These are phyloP conservation scores for Ibycter americanus DNA, from an alignment of 2,797 vertebrate species.

Conservation along the genomic window DNA sequence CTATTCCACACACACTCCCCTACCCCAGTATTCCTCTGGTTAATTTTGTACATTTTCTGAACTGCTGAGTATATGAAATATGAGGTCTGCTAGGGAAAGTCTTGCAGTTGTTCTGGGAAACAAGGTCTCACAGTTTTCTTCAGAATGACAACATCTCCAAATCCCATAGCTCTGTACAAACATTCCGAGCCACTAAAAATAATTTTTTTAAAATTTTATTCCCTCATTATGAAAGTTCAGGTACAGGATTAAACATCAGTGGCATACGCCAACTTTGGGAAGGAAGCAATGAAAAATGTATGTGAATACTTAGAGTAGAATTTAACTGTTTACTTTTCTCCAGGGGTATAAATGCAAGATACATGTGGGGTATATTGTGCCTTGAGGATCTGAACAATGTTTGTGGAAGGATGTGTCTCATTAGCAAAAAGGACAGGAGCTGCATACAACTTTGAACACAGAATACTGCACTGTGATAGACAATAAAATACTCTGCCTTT, in stretches of 20 bases:
- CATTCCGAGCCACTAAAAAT: background rate
- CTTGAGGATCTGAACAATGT: background rate
- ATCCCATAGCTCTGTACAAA: background rate
- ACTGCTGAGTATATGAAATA: constrained; percentile 43
- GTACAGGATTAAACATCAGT: constrained; percentile 1
- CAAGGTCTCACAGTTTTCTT: background rate
- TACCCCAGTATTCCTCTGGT: background rate
- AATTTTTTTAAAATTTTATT: background rate
- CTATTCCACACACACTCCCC: fast-evolving
- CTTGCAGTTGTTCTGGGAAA: constrained; percentile 23
- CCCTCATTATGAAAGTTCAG: background rate
- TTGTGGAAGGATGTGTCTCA: background rate
- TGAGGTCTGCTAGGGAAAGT: background rate
- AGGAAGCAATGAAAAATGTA: background rate
- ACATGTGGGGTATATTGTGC: background rate
- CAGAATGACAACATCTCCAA: background rate
- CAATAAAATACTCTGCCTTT: background rate
- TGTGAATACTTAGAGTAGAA: background rate
- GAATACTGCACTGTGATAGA: background rate
- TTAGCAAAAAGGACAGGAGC: background rate
- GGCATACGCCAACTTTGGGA: background rate
- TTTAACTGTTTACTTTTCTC: background rate
- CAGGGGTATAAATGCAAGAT: background rate
- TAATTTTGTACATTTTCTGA: constrained; percentile 29
- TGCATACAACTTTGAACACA: background rate